A percentile compares a stretch with the other conserved stretches of the same genome.
phyloP scores from a whole-genome alignment of 2,797 vertebrate genomes.

The Scomberomorus guttatus region DNA sequence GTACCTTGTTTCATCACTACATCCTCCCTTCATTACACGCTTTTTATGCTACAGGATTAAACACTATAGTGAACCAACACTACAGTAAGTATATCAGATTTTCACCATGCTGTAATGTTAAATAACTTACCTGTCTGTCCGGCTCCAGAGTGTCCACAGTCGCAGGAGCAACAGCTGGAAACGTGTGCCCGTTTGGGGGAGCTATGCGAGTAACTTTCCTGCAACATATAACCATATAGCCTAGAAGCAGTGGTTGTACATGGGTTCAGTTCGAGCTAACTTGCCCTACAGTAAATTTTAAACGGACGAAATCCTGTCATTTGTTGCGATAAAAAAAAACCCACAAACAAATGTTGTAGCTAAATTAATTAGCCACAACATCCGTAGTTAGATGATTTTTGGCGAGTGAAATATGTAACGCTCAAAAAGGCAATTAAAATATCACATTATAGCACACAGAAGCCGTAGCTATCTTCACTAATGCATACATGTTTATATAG shows the following conservation, averaged over 20 bases:
- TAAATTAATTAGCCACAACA: too few relatives aligned
- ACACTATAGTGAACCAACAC: background rate
- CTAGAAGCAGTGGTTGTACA: background rate
- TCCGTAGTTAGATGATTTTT: background rate
- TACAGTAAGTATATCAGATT: background rate
- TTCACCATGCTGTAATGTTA: background rate
- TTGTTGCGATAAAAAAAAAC: too few relatives aligned
- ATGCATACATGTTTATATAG: rapidly evolving
- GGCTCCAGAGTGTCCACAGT: constrained; percentile 10
- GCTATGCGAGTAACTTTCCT: background rate
- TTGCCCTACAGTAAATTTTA: background rate
- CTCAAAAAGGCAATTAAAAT: background rate
- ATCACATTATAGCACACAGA: background rate
- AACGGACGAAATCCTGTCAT: too few relatives aligned
- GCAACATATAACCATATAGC: background rate
- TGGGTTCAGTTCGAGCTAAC: background rate
- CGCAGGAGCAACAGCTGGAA: constrained; percentile 38
- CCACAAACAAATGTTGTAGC: too few relatives aligned
- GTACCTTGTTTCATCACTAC: background rate
- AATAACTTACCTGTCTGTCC: constrained; percentile 13
- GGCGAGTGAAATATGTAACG: background rate
- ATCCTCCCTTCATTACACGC: background rate
- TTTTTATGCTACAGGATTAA: background rate
- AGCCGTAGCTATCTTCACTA: too few relatives aligned
- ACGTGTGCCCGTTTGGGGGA: constrained; percentile 3